Evolutionary conservation across 2,113 vertebrate genomes (phyloP).

Genomic region (Silurus asotus): DNA sequence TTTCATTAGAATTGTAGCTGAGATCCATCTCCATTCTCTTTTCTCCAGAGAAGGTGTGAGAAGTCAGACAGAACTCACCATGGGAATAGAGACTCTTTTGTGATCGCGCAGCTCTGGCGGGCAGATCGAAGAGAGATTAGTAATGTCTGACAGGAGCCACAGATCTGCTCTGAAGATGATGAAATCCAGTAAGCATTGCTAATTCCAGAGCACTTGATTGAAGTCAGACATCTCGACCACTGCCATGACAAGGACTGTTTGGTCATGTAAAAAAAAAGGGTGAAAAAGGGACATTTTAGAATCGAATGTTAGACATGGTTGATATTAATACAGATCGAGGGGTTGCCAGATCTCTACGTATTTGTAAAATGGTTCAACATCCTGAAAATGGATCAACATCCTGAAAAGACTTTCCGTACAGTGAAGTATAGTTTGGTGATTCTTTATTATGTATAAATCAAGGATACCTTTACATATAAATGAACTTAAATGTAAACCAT

Average conservation of each 20-base stretch:
- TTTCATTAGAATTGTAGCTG: constrained; percentile 29
- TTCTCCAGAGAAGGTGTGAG: constrained; percentile 33
- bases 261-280: neutral
- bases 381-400: neutral
- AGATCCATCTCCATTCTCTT: constrained; percentile 32
- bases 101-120: constrained; percentile 44
- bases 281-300: neutral
- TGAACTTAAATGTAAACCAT: neutral
- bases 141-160: constrained; percentile 45
- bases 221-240: neutral
- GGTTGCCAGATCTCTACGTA: neutral
- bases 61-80: constrained; percentile 54
- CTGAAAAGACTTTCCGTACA: neutral
- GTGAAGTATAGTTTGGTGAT: neutral
- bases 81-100: constrained; percentile 47
- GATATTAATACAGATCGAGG: neutral
- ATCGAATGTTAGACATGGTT: neutral
- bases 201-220: constrained; percentile 19
- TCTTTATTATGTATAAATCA: neutral
- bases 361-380: neutral
- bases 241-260: neutral
- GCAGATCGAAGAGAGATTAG: constrained; percentile 59
- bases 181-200: constrained; percentile 43
- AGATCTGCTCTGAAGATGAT: constrained; percentile 41
- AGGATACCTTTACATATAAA: neutral